These are phyloP conservation scores for Scomber colias DNA, from an alignment of 2,113 vertebrate genomes.

Conservation along the genomic window DNA sequence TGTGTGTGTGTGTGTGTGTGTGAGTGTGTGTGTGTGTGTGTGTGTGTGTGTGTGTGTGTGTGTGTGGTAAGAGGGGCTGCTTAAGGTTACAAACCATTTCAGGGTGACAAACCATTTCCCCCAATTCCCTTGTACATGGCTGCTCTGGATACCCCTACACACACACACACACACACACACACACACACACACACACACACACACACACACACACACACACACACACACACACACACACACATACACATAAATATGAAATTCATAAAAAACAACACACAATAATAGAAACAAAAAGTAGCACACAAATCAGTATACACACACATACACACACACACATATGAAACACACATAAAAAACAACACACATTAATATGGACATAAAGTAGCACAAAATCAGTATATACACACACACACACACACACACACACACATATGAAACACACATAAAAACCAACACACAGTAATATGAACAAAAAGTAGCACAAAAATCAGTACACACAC, in stretches of 20 bases:
- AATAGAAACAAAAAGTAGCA: background rate
- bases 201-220: background rate
- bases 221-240: slow-evolving; percentile 20
- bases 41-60: background rate
- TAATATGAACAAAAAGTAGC: too few relatives aligned
- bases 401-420: too few relatives aligned
- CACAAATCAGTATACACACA: background rate
- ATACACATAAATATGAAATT: background rate
- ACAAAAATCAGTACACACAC: too few relatives aligned
- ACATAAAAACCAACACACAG: too few relatives aligned
- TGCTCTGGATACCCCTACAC: background rate
- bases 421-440: too few relatives aligned
- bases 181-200: too few relatives aligned
- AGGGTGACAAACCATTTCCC: slow-evolving; percentile 49
- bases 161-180: slow-evolving; percentile 1
- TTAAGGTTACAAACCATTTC: slow-evolving; percentile 65
- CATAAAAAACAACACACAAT: background rate
- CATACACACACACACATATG: background rate
- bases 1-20: slow-evolving; percentile 14
- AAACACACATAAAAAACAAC: background rate
- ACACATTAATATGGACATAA: background rate
- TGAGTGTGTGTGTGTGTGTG: slow-evolving; percentile 28
- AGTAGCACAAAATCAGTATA: too few relatives aligned
- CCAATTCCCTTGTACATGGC: slow-evolving; percentile 20
- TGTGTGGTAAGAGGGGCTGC: slow-evolving; percentile 33